Evolutionary conservation across 35 echinoderm and acorn worm species (phyloP).

Genomic region (Patiria miniata): DNA sequence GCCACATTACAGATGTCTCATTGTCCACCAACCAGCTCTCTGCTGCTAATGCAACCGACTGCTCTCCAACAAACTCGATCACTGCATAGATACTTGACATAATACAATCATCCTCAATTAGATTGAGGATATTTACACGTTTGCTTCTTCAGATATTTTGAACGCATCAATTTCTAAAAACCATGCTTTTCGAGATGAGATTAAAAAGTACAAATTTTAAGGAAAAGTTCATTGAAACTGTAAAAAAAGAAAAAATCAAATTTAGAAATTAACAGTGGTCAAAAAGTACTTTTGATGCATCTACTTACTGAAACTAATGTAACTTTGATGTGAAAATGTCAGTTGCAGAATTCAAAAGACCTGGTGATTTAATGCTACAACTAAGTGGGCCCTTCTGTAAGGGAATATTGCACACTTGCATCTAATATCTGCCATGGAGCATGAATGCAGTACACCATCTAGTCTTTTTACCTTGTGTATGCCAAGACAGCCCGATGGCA

Average conservation of each 20-base stretch:
- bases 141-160: not conserved
- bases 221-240: too few species aligned
- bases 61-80: not conserved
- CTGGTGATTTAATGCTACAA: constrained; percentile 1
- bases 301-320: too few species aligned
- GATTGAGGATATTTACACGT: not conserved
- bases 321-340: too few species aligned
- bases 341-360: not conserved
- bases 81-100: not conserved
- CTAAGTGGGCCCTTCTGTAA: constrained; percentile 3
- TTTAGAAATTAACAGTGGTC: too few species aligned
- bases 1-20: not conserved
- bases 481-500: not conserved
- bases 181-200: too few species aligned
- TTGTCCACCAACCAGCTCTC: not conserved
- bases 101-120: not conserved
- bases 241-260: too few species aligned
- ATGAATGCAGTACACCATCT: constrained; percentile 19
- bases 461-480: constrained; percentile 4
- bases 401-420: constrained; percentile 20
- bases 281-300: too few species aligned
- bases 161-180: too few species aligned
- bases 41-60: not conserved
- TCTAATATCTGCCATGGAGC: not conserved
- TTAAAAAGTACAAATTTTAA: too few species aligned